Evolutionary conservation across 2,113 vertebrate species (phyloP).

Genomic region (Cromileptes altivelis): DNA sequence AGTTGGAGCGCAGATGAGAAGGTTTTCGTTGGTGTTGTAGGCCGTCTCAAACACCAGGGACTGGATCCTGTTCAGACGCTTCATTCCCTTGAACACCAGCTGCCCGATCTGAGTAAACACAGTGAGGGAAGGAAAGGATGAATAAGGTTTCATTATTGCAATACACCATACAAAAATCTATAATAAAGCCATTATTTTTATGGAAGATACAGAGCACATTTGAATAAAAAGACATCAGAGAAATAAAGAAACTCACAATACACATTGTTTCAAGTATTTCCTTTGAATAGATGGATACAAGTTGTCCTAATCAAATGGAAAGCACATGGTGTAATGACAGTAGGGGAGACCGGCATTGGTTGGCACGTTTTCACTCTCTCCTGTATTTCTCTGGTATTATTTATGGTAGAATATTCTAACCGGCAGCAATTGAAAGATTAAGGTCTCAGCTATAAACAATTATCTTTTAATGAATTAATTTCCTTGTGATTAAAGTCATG

Average conservation of each 20-base stretch:
- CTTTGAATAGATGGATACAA: background rate
- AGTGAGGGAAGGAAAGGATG: background rate
- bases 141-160: background rate
- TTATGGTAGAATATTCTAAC: no score
- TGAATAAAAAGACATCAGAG: background rate
- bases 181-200: background rate
- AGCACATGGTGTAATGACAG: background rate
- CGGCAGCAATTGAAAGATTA: no score
- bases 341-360: background rate
- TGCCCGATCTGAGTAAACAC: slow-evolving; percentile 89
- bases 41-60: slow-evolving; percentile 98
- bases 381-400: no score
- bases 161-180: background rate
- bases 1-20: slow-evolving; percentile 96
- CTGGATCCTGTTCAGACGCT: slow-evolving; percentile 94
- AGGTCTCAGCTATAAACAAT: no score
- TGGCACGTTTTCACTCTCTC: no score
- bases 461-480: no score
- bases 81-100: slow-evolving; percentile 96
- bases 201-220: background rate
- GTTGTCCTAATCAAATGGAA: background rate
- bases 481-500: no score
- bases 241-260: background rate
- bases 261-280: background rate
- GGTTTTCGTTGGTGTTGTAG: slow-evolving; percentile 98